phyloP scores from a whole-genome alignment of 2,888 invertebrate genomes.

The Dryadula phaetusa region DNA sequence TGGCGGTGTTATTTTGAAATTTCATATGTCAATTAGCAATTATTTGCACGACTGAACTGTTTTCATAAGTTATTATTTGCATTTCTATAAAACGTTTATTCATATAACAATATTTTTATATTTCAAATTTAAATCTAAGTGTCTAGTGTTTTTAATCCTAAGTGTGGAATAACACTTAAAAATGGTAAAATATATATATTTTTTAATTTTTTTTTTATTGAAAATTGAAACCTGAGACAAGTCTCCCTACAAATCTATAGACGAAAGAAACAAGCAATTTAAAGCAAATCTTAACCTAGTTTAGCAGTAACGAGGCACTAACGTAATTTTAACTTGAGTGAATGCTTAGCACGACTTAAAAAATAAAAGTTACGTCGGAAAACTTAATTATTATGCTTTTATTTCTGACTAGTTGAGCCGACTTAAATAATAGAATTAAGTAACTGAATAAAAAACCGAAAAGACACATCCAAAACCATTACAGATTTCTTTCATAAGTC shows the following conservation, averaged over 20 bases:
- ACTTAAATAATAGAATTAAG: no score
- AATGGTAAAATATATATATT: no score
- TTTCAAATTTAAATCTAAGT: no score
- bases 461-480: no score
- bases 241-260: neutral
- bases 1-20: neutral
- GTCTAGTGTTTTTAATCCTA: no score
- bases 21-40: neutral
- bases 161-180: no score
- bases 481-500: no score
- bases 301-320: constrained; percentile 17
- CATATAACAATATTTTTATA: neutral
- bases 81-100: neutral
- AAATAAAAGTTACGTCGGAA: neutral
- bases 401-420: neutral
- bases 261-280: constrained; percentile 15
- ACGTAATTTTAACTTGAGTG: constrained; percentile 14
- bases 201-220: neutral
- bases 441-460: no score
- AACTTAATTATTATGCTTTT: neutral
- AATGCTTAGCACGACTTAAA: constrained; percentile 7
- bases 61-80: neutral
- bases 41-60: neutral
- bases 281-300: constrained; percentile 14
- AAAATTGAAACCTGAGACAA: neutral